Conservation (phyloP, 2,797 vertebrate species). For the Mastacembelus armatus region DNA sequence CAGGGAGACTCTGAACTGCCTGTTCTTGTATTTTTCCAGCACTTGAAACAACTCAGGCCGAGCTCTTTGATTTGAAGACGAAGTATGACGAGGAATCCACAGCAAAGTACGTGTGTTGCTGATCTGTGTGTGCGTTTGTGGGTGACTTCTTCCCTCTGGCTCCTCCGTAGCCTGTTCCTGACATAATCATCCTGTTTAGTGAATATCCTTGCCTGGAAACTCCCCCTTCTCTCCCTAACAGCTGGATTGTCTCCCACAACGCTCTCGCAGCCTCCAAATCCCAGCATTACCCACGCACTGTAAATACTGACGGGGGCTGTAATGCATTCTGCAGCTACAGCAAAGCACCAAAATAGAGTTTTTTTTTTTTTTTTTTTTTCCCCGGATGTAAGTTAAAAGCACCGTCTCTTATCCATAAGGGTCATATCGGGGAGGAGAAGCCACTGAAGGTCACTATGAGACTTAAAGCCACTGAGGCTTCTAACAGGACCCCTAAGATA, state of each 20-base stretch:
- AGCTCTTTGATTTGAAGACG: constrained; percentile 99
- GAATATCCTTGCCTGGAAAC: constrained; percentile 72
- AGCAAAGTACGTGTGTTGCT: constrained; percentile 91
- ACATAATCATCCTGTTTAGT: constrained; percentile 79
- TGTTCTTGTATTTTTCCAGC: constrained; percentile 81
- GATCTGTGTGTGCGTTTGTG: constrained; percentile 60
- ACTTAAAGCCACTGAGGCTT: constrained; percentile 44
- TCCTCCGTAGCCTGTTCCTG: constrained; percentile 66
- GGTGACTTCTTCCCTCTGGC: constrained; percentile 64
- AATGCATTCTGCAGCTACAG: constrained; percentile 53
- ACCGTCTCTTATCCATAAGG: constrained; percentile 43
- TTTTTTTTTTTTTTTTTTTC: constrained; percentile 31
- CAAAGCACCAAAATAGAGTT: constrained; percentile 49
- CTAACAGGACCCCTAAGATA: constrained; percentile 50
- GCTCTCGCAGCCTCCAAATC: constrained; percentile 72
- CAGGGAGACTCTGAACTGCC: constrained; percentile 8
- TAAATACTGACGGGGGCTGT: constrained; percentile 72
- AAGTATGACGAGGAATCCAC: constrained; percentile 99
- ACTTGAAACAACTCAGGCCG: constrained; percentile 97
- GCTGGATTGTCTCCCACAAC: constrained; percentile 75
- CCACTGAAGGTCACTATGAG: constrained; percentile 40
- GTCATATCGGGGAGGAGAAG: constrained; percentile 10
- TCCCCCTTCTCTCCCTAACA: constrained; percentile 68
- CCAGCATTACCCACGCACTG: constrained; percentile 71
- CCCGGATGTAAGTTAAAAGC: constrained; percentile 27